Percentiles rank a stretch among this genome's conserved stretches.
Conservation (phyloP, 2,888 invertebrate genomes). For the Parnassius glacialis region DNA sequence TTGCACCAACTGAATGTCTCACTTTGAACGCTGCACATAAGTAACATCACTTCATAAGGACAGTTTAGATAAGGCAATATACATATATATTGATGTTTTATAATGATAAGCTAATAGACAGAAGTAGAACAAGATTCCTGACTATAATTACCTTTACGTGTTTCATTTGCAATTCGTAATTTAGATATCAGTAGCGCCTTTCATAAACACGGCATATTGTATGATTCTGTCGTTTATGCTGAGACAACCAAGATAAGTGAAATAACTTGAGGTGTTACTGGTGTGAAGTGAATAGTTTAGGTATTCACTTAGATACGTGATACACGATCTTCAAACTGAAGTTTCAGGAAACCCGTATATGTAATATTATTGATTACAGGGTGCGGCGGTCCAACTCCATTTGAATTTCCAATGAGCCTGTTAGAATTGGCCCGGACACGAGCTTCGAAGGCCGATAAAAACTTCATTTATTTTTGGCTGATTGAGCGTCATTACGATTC, state of each 20-base stretch:
- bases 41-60: slow-evolving; percentile 56
- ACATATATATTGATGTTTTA: slow-evolving; percentile 30
- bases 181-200: slow-evolving; percentile 11
- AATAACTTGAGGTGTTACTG: slow-evolving; percentile 9
- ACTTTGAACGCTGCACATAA: slow-evolving; percentile 31
- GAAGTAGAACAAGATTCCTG: slow-evolving; percentile 26
- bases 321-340: slow-evolving; percentile 43
- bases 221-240: slow-evolving; percentile 17
- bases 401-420: slow-evolving; percentile 81
- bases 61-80: slow-evolving; percentile 52
- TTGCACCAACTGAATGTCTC: slow-evolving; percentile 7
- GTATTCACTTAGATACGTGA: slow-evolving; percentile 39
- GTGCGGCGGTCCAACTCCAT: slow-evolving; percentile 69
- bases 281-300: slow-evolving; percentile 29
- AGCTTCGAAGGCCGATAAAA: slow-evolving; percentile 64
- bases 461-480: slow-evolving; percentile 62
- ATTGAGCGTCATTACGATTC: slow-evolving; percentile 55
- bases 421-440: slow-evolving; percentile 66
- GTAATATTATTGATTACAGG: slow-evolving; percentile 79
- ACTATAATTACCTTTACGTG: slow-evolving; percentile 26
- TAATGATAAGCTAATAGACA: slow-evolving; percentile 32
- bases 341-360: slow-evolving; percentile 75
- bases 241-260: slow-evolving; percentile 17
- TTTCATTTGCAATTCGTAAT: slow-evolving; percentile 24
- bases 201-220: slow-evolving; percentile 19